These are phyloP conservation scores for Haemorhous mexicanus DNA, from an alignment of 2,113 vertebrate species.

Conservation along the genomic window DNA sequence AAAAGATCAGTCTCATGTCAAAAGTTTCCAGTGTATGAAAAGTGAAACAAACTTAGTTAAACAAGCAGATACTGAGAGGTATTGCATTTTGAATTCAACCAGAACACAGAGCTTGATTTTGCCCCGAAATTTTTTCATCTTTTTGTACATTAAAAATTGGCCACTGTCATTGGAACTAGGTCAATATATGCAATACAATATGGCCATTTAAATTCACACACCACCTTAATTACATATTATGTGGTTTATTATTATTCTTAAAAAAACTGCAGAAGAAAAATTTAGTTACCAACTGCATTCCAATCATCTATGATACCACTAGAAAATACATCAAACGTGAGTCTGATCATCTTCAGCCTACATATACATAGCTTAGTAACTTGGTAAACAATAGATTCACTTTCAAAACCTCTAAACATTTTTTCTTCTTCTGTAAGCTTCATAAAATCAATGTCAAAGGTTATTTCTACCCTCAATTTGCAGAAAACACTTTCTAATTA, in stretches of 20 bases:
- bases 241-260: neutral
- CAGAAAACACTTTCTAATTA: neutral
- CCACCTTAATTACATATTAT: neutral
- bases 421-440: neutral
- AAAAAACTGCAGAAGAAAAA: neutral
- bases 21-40: neutral
- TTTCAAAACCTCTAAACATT: neutral
- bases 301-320: neutral
- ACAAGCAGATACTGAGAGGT: neutral
- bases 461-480: neutral
- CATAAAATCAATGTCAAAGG: neutral
- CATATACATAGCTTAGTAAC: accelerated
- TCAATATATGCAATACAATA: neutral
- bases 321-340: neutral
- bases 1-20: neutral
- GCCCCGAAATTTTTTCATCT: neutral
- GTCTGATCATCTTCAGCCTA: neutral
- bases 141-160: neutral
- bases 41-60: neutral
- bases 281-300: neutral
- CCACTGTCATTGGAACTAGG: neutral
- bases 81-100: neutral
- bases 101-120: neutral
- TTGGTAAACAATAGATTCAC: neutral
- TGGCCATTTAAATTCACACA: neutral